These are phyloP conservation scores for Cyprinodon brontotheroides DNA, from an alignment of 2,113 vertebrate genomes.

Conservation along the genomic window DNA sequence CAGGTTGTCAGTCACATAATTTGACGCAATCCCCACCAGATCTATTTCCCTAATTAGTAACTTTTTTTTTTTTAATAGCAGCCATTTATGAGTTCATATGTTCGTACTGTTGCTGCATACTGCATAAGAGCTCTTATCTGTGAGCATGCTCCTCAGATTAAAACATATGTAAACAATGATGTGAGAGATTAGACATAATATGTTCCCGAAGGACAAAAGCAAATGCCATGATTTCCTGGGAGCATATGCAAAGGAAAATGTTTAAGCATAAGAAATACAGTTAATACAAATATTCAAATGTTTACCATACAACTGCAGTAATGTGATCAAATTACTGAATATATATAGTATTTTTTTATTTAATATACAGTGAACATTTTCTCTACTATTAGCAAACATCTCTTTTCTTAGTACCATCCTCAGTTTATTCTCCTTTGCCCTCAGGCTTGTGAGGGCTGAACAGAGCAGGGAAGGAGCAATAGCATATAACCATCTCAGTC, in stretches of 20 bases:
- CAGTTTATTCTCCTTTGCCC: conserved; percentile 48
- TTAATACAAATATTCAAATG: conserved; percentile 1
- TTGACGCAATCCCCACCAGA: conserved; percentile 62
- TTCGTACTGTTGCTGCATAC: conserved; percentile 32
- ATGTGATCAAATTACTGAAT: conserved; percentile 33
- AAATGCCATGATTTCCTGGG: conserved; percentile 45
- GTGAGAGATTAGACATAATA: conserved; percentile 38
- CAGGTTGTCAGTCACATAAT: conserved; percentile 68
- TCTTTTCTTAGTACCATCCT: conserved; percentile 45
- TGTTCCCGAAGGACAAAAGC: conserved; percentile 38
- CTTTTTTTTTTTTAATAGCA: conserved; percentile 49
- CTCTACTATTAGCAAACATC: conserved; percentile 31
- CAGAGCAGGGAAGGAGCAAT: conserved; percentile 43
- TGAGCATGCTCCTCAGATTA: conserved; percentile 37
- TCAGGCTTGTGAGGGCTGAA: conserved; percentile 48
- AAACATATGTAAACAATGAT: conserved; percentile 45
- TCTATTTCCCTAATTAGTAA: conserved; percentile 63
- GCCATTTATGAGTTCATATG: conserved; percentile 56
- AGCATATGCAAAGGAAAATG: conserved; percentile 40
- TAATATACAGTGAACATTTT: conserved; percentile 18
- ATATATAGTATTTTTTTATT: conserved; percentile 28
- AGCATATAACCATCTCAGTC: conserved; percentile 56
- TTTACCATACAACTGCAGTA: conserved; percentile 29
- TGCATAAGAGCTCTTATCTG: conserved; percentile 42
- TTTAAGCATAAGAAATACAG: conserved; percentile 43